Conservation (phyloP, 2,113 vertebrate species). For the Tamias sibiricus region DNA sequence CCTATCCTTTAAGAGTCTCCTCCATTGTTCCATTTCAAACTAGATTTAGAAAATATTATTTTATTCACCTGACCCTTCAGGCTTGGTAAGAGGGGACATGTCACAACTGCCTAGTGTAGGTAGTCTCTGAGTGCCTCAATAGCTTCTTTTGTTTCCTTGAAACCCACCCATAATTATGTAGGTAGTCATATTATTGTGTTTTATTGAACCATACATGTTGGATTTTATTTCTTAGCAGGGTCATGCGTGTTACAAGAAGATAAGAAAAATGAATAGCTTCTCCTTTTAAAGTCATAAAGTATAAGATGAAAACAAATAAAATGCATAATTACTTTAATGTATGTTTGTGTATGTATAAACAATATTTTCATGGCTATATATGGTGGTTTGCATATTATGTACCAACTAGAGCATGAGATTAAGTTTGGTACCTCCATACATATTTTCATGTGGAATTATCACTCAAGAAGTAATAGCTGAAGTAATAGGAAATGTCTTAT, state of each 20-base stretch:
- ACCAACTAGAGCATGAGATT: conserved; percentile 12
- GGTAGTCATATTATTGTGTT: background rate
- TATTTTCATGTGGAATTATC: background rate
- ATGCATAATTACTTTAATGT: background rate
- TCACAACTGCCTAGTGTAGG: background rate
- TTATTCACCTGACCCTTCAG: background rate
- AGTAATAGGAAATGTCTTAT: background rate
- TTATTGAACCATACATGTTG: background rate
- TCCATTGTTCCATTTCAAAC: background rate
- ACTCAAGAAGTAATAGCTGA: background rate
- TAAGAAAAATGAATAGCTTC: conserved; percentile 26
- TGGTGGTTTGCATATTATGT: background rate
- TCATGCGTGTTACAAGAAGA: background rate
- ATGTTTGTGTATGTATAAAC: background rate
- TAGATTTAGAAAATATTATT: background rate
- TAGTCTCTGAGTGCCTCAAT: background rate
- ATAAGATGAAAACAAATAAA: conserved; percentile 13
- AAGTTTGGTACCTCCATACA: background rate
- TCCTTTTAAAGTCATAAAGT: conserved; percentile 44
- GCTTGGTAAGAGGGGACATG: background rate
- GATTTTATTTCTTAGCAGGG: background rate
- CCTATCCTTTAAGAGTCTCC: background rate
- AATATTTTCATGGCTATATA: background rate
- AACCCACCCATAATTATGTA: background rate
- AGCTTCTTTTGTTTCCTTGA: background rate